Percentiles rank a stretch among this genome's conserved stretches.
Conservation (phyloP, 2,797 vertebrate genomes). For the Chaetophractus vellerosus region DNA sequence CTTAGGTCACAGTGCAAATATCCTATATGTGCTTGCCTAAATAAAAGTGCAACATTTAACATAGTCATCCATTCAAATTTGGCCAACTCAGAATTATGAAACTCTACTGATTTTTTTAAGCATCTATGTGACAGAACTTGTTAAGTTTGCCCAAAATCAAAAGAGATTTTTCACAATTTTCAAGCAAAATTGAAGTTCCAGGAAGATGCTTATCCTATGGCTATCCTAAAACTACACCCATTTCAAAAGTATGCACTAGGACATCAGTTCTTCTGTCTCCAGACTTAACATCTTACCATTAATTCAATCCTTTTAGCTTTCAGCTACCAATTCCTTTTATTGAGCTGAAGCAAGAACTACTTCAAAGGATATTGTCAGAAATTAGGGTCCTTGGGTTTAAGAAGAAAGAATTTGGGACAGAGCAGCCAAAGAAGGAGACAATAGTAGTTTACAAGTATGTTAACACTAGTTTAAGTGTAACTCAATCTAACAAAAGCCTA, state of each 20-base stretch:
- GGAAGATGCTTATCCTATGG: not conserved
- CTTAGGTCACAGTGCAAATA: too few species aligned
- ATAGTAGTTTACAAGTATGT: not conserved
- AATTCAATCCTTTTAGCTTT: conserved; percentile 29
- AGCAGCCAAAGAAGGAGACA: not conserved
- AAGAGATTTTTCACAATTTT: conserved; percentile 22
- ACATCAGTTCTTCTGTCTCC: not conserved
- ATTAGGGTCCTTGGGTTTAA: conserved; percentile 52
- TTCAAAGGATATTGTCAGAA: conserved; percentile 53
- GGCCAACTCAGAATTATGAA: not conserved
- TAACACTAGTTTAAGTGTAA: not conserved
- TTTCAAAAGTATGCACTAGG: not conserved
- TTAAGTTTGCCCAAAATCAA: not conserved
- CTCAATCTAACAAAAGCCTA: conserved; percentile 11
- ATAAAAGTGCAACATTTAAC: not conserved
- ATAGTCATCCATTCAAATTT: not conserved
- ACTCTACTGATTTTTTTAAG: not conserved
- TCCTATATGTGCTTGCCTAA: not conserved
- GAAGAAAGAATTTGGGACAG: not conserved
- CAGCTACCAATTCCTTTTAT: conserved; percentile 12
- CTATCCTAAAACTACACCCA: not conserved
- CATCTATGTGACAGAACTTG: conserved; percentile 28
- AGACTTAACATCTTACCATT: not conserved
- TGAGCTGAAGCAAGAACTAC: conserved; percentile 36
- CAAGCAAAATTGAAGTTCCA: conserved; percentile 29